A percentile compares a stretch with the other conserved stretches of the same genome.
Evolutionary conservation across 2,797 vertebrate genomes (phyloP).

Genomic region (Dendrocincla fuliginosa): DNA sequence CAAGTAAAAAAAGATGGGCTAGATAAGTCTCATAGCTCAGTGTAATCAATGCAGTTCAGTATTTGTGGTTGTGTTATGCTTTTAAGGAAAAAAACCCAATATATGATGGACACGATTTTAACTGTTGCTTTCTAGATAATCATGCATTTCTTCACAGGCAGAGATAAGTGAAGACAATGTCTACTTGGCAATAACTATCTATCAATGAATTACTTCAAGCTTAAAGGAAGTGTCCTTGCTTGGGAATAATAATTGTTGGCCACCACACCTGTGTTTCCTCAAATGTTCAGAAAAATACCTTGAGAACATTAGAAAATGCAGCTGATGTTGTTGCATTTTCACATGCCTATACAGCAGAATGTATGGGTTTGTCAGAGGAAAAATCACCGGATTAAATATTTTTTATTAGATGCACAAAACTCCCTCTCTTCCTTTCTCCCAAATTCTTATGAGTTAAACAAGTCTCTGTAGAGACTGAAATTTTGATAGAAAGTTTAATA

Average conservation of each 20-base stretch:
- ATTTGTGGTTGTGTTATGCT: not conserved
- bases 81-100: not conserved
- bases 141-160: not conserved
- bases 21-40: not conserved
- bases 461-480: not conserved
- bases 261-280: not conserved
- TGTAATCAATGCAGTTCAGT: not conserved
- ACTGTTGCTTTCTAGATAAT: not conserved
- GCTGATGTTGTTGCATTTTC: not conserved
- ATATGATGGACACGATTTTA: fast-evolving
- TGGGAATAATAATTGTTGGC: not conserved
- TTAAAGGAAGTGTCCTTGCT: not conserved
- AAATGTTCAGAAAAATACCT: not conserved
- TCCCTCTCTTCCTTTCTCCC: not conserved
- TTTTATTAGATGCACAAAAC: not conserved
- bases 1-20: not conserved
- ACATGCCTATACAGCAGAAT: not conserved
- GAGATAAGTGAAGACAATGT: not conserved
- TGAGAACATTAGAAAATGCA: slow-evolving; percentile 26
- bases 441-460: not conserved
- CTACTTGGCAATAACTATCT: not conserved
- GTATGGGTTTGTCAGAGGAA: not conserved
- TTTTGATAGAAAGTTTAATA: not conserved
- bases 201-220: not conserved
- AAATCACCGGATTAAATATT: not conserved